These are phyloP conservation scores for Azorinus chamasolen DNA, from an alignment of 2,888 invertebrate genomes.

Conservation along the genomic window DNA sequence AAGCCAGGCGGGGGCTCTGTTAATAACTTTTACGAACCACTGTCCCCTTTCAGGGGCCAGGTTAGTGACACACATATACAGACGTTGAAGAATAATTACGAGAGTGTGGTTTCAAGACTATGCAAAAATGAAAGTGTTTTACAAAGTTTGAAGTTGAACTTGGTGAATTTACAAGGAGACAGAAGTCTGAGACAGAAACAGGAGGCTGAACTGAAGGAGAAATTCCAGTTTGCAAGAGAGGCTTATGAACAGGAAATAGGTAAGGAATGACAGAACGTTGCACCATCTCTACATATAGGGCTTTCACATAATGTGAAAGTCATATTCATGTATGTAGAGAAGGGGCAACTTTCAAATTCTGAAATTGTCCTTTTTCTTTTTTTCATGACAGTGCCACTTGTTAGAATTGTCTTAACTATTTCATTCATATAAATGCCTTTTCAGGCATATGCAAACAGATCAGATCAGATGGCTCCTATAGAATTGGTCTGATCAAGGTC, in stretches of 20 bases:
- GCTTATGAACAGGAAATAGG: conserved; percentile 78
- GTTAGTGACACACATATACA: conserved; percentile 59
- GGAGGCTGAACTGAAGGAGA: conserved; percentile 72
- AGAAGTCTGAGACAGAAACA: conserved; percentile 73
- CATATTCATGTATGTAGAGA: too few species aligned
- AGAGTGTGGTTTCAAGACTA: conserved; percentile 75
- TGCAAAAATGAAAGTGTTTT: conserved; percentile 82
- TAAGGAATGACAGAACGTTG: neutral
- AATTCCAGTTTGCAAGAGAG: conserved; percentile 69
- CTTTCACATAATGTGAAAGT: too few species aligned
- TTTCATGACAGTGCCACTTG: too few species aligned
- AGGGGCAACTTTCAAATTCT: too few species aligned
- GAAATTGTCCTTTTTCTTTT: too few species aligned
- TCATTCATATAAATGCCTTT: too few species aligned
- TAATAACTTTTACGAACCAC: conserved; percentile 29
- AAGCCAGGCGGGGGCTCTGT: conserved; percentile 12
- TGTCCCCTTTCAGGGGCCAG: conserved; percentile 63
- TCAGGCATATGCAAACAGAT: too few species aligned
- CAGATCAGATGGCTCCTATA: too few species aligned
- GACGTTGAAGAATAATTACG: conserved; percentile 71
- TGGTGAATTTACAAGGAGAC: conserved; percentile 77
- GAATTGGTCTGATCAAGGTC: too few species aligned
- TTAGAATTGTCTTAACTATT: too few species aligned
- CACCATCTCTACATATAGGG: too few species aligned
- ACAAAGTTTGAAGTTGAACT: conserved; percentile 79